A percentile compares a stretch with the other conserved stretches of the same genome.
phyloP scores from a whole-genome alignment of 2,113 vertebrate species.

The Mastomys coucha region DNA sequence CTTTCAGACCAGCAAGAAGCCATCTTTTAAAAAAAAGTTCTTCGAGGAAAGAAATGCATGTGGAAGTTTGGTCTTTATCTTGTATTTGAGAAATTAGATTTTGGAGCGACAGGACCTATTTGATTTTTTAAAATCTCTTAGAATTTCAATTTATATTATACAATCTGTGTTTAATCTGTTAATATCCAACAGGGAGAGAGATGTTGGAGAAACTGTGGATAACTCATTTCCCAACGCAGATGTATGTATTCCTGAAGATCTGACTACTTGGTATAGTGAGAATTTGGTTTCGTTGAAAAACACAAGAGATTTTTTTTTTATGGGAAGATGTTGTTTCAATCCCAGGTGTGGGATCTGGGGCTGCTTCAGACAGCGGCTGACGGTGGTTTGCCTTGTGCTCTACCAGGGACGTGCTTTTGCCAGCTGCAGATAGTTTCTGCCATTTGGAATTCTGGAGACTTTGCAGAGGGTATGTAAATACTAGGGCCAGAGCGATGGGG shows the following conservation, averaged over 20 bases:
- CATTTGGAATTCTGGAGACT: no score
- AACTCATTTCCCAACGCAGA: neutral
- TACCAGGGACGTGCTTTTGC: no score
- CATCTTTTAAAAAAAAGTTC: neutral
- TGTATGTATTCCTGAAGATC: neutral
- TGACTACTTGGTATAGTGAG: neutral
- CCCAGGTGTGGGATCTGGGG: no score
- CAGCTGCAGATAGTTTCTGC: no score
- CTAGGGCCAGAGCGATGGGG: no score
- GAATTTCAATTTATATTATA: neutral
- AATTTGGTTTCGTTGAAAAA: no score
- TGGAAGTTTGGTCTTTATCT: neutral
- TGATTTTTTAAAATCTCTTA: neutral
- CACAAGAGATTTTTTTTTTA: no score
- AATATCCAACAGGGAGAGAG: neutral
- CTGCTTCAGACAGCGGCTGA: no score
- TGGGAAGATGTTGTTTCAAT: no score
- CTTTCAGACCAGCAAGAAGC: neutral
- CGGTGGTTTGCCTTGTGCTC: no score
- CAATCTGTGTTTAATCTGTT: neutral
- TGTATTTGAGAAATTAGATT: neutral
- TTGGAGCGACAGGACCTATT: neutral
- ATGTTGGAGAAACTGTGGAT: neutral
- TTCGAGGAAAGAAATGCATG: neutral
- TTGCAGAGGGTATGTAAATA: no score